phyloP scores from a whole-genome alignment of 2,113 vertebrate species.

The Catharus minimus region DNA sequence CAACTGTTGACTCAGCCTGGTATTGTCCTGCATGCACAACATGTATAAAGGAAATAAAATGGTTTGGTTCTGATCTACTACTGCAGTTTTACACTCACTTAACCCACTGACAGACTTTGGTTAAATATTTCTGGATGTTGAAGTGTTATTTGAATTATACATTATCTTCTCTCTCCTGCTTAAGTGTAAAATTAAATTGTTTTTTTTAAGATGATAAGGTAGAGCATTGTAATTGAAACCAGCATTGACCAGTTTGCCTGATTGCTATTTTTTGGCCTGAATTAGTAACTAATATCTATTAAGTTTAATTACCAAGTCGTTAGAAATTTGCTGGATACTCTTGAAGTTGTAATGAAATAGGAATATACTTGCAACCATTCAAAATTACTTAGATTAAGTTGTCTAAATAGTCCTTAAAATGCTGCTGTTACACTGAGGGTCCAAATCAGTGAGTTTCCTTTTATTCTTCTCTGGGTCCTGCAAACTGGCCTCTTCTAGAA shows the following conservation, averaged over 20 bases:
- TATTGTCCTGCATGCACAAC: neutral
- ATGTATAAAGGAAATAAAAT: neutral
- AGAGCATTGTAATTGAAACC: neutral
- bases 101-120: neutral
- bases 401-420: neutral
- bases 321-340: neutral
- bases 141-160: neutral
- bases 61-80: rapidly evolving
- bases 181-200: neutral
- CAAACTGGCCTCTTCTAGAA: neutral
- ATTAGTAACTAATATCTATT: neutral
- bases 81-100: neutral
- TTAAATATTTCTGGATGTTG: neutral
- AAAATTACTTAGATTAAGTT: neutral
- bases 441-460: neutral
- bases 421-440: neutral
- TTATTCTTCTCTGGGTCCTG: neutral
- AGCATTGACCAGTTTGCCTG: neutral
- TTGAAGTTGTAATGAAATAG: neutral
- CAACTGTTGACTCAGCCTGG: neutral
- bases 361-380: neutral
- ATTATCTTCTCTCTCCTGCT: neutral
- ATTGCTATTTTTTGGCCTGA: neutral
- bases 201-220: neutral
- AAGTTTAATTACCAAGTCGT: neutral